Evolutionary conservation across 2,797 vertebrate genomes (phyloP), one percentile per base, ranked within the genome.

Genomic region (Bryconaethiops microstoma): DNA sequence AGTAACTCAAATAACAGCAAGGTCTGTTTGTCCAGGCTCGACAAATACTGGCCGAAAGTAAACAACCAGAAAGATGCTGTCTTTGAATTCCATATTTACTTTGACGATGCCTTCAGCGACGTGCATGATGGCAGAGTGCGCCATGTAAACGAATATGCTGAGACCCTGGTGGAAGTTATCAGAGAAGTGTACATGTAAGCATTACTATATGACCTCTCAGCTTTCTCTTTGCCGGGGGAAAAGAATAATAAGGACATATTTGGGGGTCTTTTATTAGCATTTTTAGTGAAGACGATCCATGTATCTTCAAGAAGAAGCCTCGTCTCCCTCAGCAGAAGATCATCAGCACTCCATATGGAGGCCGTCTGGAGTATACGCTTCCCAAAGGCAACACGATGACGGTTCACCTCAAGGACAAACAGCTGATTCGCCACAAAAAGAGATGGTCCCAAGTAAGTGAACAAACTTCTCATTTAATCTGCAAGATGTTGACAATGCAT

Each of bases 381-480:
- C 94, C 93, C 52, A 73, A 90, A 0, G 91, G 91, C 19, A 94
- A 94, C 77, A 16, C 57, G 0, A 75, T 94, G 1, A 55, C 87
- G 8, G 85, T 92, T 80, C 93, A 94, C 80, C 87, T 92, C 14
- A 94, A 94, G 74, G 90, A 94, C 85, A 94, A 93, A 78, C 25
- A 86, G 0, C 87, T 84, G 35, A 92, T 94, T 42, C 91, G 93
- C 7, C 92, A 94, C 88, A 94, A 92, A 82, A 94, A 94, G 85
- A 89, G 94, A 80, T 94, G 94, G 93, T 94, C 93, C 39, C 93
- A 93, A 90, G 94, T 93, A 81, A 19, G 77, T 40, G 4, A 29
- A 35, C 9, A 35, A 19, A 72, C 1, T 2, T 16, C 2, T 19
- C 14, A 19, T 54, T 55, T 0, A 35, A 7, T 21, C 13, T 25